Evolutionary conservation across 2,113 vertebrate species (phyloP).

Genomic region (Microtus oregoni): DNA sequence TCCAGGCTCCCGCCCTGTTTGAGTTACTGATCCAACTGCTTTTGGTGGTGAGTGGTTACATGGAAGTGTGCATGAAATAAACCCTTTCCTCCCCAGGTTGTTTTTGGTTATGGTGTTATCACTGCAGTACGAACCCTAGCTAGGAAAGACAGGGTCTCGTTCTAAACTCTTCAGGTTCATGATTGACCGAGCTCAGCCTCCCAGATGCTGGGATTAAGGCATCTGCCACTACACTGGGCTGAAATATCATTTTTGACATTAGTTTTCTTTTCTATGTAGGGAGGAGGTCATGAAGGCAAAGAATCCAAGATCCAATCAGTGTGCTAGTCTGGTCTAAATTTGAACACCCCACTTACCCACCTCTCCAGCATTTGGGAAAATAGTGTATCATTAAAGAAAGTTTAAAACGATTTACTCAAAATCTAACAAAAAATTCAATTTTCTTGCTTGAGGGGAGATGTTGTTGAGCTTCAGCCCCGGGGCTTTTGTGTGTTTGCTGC

Average conservation of each 20-base stretch:
- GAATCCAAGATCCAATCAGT: not conserved
- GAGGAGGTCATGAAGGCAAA: not conserved
- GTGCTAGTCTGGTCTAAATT: not conserved
- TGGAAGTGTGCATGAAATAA: not conserved
- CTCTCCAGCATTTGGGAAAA: constrained; percentile 5
- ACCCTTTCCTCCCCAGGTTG: not conserved
- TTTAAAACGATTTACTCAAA: not conserved
- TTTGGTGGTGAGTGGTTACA: not conserved
- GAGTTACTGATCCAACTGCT: not conserved
- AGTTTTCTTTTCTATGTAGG: not conserved
- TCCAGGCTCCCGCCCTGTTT: not conserved
- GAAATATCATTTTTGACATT: not conserved
- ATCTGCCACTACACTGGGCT: too few species aligned
- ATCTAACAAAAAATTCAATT: not conserved
- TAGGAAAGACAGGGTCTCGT: not conserved
- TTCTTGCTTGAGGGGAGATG: not conserved
- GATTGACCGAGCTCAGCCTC: not conserved
- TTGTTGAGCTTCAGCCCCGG: not conserved
- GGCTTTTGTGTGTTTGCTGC: not conserved
- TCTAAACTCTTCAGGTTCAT: not conserved
- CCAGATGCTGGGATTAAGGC: not conserved
- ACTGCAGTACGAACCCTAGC: not conserved
- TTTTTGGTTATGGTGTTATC: not conserved
- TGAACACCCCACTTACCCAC: not conserved
- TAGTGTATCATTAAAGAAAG: not conserved